phyloP scores from a whole-genome alignment of 2,888 invertebrate genomes.

The Saturnia japonica region DNA sequence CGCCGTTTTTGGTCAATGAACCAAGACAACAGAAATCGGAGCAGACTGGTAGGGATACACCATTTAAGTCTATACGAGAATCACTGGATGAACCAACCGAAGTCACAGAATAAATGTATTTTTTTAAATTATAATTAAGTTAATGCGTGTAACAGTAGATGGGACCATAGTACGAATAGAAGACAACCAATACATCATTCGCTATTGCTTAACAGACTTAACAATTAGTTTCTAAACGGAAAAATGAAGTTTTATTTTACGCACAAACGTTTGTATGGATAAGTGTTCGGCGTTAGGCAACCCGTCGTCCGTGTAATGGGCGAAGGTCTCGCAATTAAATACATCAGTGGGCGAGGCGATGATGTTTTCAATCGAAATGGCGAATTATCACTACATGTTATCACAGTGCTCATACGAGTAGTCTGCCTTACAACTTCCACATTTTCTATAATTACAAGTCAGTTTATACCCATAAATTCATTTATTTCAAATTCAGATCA shows the following conservation, averaged over 20 bases:
- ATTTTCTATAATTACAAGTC: background rate
- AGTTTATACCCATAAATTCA: background rate
- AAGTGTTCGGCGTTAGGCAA: slow-evolving; percentile 54
- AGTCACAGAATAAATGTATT: too few species aligned
- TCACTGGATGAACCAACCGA: too few species aligned
- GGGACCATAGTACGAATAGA: slow-evolving; percentile 37
- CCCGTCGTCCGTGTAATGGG: slow-evolving; percentile 63
- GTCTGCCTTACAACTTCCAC: background rate
- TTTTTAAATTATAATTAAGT: background rate
- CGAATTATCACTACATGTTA: background rate
- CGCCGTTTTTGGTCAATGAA: too few species aligned
- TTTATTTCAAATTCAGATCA: background rate
- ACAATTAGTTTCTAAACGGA: slow-evolving; percentile 70
- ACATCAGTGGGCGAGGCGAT: slow-evolving; percentile 47
- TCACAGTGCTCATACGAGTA: background rate
- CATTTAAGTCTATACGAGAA: too few species aligned
- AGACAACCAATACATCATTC: slow-evolving; percentile 43
- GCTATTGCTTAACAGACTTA: slow-evolving; percentile 58
- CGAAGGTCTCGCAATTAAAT: slow-evolving; percentile 62
- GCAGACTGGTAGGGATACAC: too few species aligned
- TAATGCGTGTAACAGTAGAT: slow-evolving; percentile 40
- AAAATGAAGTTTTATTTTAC: slow-evolving; percentile 46
- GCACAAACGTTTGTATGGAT: slow-evolving; percentile 47
- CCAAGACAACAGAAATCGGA: too few species aligned
- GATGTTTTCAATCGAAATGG: background rate